Percentiles rank a stretch among this genome's conserved stretches.
Evolutionary conservation across 2,113 vertebrate species (phyloP).

Genomic region (Sphyrna mokarran): DNA sequence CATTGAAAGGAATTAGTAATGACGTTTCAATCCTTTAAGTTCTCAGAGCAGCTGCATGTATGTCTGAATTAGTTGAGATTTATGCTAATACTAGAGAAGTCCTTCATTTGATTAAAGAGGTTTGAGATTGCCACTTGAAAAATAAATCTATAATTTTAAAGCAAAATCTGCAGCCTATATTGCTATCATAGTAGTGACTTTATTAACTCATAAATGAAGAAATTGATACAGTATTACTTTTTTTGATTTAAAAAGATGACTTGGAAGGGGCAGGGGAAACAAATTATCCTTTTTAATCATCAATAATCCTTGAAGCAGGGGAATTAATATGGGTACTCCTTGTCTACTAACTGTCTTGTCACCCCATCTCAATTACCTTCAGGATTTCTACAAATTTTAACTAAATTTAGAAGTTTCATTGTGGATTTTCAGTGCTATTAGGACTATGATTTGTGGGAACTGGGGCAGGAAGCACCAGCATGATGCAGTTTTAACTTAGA

Average conservation of each 20-base stretch:
- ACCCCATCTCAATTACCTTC: background rate
- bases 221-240: background rate
- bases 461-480: background rate
- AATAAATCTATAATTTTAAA: conserved; percentile 22
- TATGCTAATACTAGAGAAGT: background rate
- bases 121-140: background rate
- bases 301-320: background rate
- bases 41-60: background rate
- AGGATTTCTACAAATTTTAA: background rate
- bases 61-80: background rate
- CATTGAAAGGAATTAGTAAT: background rate
- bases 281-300: background rate
- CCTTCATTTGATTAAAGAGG: background rate
- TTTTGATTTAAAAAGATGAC: background rate
- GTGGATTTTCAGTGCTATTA: background rate
- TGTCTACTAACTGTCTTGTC: background rate
- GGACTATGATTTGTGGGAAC: background rate
- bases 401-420: background rate
- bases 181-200: background rate
- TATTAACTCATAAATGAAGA: background rate
- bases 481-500: background rate
- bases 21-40: background rate
- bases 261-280: background rate
- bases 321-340: background rate
- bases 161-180: background rate